Conservation (phyloP, 2,888 invertebrate genomes). For the Erannis defoliaria region DNA sequence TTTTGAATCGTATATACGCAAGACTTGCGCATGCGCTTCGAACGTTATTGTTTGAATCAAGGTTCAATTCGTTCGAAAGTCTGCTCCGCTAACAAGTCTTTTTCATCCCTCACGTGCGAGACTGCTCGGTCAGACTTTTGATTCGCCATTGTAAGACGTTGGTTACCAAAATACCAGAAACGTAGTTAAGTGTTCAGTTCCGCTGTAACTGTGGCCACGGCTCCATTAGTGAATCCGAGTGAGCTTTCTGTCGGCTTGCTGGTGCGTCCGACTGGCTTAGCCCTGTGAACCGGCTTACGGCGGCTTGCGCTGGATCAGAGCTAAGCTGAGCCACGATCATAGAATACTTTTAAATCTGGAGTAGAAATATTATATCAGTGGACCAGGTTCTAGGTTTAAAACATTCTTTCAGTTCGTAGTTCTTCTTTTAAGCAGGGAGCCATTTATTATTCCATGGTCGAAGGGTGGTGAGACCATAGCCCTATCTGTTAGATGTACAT, state of each 20-base stretch:
- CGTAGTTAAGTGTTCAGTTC: not conserved
- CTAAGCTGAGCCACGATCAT: constrained; percentile 15
- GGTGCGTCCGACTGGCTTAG: constrained; percentile 44
- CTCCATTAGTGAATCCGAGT: constrained; percentile 62
- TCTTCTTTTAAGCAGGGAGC: not conserved
- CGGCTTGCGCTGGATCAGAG: constrained; percentile 39
- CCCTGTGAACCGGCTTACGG: constrained; percentile 46
- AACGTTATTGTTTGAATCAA: no score
- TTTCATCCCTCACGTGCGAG: no score
- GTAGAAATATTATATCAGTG: not conserved
- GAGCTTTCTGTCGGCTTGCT: constrained; percentile 48
- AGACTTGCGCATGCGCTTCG: no score
- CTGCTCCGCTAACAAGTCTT: no score
- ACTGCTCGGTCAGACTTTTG: no score
- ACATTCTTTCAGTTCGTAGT: not conserved
- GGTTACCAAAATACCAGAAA: not conserved
- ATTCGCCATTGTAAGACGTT: no score
- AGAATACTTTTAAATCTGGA: constrained; percentile 6
- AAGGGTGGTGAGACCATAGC: no score
- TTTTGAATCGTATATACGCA: no score
- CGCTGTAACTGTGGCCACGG: constrained; percentile 45
- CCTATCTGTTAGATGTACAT: no score
- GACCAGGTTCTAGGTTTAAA: not conserved
- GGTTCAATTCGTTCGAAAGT: no score
- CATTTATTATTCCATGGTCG: no score